phyloP scores from a whole-genome alignment of 2,888 invertebrate species.

The Zaprionus bogoriensis region DNA sequence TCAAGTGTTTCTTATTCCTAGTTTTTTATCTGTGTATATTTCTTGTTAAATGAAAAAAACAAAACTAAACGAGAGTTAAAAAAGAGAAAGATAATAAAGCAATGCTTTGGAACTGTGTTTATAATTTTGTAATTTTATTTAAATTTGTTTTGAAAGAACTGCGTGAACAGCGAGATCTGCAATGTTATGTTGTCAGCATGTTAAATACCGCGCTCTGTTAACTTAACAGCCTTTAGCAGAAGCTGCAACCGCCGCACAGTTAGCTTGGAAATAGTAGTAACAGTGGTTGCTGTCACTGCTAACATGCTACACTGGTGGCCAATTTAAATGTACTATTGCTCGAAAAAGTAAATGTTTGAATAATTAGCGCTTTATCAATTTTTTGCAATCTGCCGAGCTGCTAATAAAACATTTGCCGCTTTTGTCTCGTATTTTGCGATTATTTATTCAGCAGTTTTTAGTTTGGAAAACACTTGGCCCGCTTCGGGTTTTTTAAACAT shows the following conservation, averaged over 20 bases:
- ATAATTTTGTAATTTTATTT: background rate
- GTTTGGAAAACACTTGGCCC: constrained; percentile 28
- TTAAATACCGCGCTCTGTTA: background rate
- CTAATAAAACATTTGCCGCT: background rate
- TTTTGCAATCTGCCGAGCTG: background rate
- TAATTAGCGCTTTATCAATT: background rate
- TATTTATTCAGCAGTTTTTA: constrained; percentile 13
- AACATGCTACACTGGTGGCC: background rate
- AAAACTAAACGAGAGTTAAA: constrained; percentile 27
- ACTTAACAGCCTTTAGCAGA: background rate
- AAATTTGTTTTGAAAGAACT: background rate
- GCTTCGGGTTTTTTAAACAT: constrained; percentile 40
- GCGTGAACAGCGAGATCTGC: too few relatives aligned
- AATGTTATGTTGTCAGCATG: too few relatives aligned
- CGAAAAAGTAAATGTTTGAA: background rate
- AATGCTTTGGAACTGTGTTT: constrained; percentile 42
- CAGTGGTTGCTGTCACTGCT: background rate
- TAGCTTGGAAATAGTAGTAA: background rate
- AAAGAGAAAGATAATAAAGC: constrained; percentile 39
- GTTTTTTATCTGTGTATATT: constrained; percentile 65
- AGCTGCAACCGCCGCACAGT: background rate
- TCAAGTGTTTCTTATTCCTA: constrained; percentile 51
- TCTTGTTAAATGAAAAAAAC: constrained; percentile 54
- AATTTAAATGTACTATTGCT: background rate
- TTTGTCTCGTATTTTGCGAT: background rate